Conservation (phyloP, 1,140 invertebrate genomes). For the Steinernema feltiae region DNA sequence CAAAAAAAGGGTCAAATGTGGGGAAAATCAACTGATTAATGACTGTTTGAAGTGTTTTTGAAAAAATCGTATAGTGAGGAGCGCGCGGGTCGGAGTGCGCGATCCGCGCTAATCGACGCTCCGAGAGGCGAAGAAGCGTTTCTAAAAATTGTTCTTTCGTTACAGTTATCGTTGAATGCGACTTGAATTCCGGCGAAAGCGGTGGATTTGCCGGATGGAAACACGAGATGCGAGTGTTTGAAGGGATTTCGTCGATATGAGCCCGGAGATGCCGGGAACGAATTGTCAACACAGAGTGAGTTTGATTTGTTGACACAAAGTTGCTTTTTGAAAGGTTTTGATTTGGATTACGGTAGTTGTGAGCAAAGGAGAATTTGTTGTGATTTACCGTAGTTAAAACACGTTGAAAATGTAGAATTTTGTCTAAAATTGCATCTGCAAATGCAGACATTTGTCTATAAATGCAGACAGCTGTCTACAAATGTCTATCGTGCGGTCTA, state of each 20-base stretch:
- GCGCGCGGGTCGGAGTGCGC: background rate
- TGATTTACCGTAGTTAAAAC: too few species aligned
- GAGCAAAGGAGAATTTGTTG: too few species aligned
- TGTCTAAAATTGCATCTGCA: too few species aligned
- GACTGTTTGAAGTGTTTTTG: background rate
- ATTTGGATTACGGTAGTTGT: too few species aligned
- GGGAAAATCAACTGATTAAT: too few species aligned
- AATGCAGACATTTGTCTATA: too few species aligned
- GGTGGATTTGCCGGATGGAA: conserved; percentile 16
- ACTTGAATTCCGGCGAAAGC: conserved; percentile 24
- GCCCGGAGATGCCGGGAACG: conserved; percentile 23
- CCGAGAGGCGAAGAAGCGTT: background rate
- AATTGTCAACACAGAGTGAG: conserved; percentile 24
- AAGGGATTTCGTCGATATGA: conserved; percentile 37
- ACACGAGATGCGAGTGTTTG: conserved; percentile 32
- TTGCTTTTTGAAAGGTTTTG: too few species aligned
- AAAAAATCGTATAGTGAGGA: background rate
- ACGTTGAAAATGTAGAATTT: too few species aligned
- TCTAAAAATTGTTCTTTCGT: conserved; percentile 18
- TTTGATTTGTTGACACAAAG: too few species aligned
- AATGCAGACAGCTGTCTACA: too few species aligned
- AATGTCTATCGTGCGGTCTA: too few species aligned
- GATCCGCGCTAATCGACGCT: background rate
- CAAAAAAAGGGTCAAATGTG: background rate
- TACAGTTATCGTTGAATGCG: conserved; percentile 41